phyloP scores from a whole-genome alignment of 2,797 vertebrate genomes.

The Sebastes melanostomus region DNA sequence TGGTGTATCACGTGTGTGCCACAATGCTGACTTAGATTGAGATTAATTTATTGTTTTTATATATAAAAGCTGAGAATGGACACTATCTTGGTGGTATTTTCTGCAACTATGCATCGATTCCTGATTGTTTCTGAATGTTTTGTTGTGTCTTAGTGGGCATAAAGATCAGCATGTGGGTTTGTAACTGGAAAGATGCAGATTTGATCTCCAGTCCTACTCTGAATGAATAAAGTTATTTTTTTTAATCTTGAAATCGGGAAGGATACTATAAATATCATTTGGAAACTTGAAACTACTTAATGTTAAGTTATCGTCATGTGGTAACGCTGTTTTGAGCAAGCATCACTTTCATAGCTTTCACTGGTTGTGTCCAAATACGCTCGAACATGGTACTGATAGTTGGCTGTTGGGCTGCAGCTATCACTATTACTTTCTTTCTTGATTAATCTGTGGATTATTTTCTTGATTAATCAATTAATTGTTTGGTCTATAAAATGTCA shows the following conservation, averaged over 20 bases:
- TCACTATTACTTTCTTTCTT: accelerated
- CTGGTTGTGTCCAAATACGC: neutral
- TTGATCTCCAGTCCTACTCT: neutral
- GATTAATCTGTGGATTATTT: no score
- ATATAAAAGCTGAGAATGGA: no score
- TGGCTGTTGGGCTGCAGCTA: no score
- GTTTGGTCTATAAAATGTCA: no score
- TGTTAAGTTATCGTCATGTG: neutral
- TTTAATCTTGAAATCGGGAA: accelerated
- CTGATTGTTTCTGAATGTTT: neutral
- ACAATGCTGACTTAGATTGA: neutral
- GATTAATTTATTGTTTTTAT: neutral
- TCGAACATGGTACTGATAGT: no score
- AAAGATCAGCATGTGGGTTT: neutral
- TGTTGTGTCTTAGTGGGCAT: neutral
- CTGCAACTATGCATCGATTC: neutral
- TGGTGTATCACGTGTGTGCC: neutral
- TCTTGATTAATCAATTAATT: no score
- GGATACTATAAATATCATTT: neutral
- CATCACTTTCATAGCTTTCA: neutral
- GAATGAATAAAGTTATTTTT: neutral
- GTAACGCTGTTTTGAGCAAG: neutral
- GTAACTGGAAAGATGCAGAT: neutral
- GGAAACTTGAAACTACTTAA: no score
- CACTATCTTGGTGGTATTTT: neutral